A percentile compares a stretch with the other conserved stretches of the same genome.
Evolutionary conservation across 1,140 invertebrate species (phyloP).

Genomic region (Drosophila paulistorum): DNA sequence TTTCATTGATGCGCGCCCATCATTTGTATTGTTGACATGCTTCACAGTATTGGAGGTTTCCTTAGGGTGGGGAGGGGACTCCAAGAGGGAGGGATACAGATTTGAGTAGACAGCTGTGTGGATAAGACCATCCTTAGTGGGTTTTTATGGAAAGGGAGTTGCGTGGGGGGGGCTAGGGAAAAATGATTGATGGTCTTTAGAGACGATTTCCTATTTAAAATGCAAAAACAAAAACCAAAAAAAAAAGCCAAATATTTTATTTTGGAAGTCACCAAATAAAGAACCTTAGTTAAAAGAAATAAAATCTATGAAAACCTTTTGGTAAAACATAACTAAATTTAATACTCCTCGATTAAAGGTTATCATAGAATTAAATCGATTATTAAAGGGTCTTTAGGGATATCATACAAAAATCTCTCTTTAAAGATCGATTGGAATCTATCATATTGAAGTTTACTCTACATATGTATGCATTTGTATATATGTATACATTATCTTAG

Average conservation of each 20-base stretch:
- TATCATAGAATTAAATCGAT: too few relatives aligned
- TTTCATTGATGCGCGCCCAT: slow-evolving; percentile 66
- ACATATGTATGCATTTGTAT: too few relatives aligned
- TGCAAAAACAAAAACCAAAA: slow-evolving; percentile 25
- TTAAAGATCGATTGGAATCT: too few relatives aligned
- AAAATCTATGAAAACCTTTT: too few relatives aligned
- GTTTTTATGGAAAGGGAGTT: background rate
- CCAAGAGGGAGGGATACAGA: slow-evolving; percentile 57
- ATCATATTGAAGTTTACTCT: too few relatives aligned
- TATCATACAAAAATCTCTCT: too few relatives aligned
- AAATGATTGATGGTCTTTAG: slow-evolving; percentile 70
- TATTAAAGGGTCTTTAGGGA: too few relatives aligned
- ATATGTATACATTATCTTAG: background rate
- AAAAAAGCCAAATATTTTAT: background rate
- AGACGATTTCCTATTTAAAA: slow-evolving; percentile 68
- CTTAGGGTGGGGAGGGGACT: slow-evolving; percentile 3
- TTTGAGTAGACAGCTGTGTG: slow-evolving; percentile 71
- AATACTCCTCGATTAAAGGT: too few relatives aligned
- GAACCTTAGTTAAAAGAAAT: too few relatives aligned
- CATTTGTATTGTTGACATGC: slow-evolving; percentile 77
- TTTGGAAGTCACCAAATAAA: background rate
- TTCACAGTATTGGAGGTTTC: slow-evolving; percentile 19
- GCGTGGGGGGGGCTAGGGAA: slow-evolving; percentile 30
- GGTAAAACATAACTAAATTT: too few relatives aligned
- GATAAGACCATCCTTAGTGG: slow-evolving; percentile 27